Evolutionary conservation across 2,113 vertebrate species (phyloP), one percentile per base, ranked within the genome.

Genomic region (Ellobius talpinus): DNA sequence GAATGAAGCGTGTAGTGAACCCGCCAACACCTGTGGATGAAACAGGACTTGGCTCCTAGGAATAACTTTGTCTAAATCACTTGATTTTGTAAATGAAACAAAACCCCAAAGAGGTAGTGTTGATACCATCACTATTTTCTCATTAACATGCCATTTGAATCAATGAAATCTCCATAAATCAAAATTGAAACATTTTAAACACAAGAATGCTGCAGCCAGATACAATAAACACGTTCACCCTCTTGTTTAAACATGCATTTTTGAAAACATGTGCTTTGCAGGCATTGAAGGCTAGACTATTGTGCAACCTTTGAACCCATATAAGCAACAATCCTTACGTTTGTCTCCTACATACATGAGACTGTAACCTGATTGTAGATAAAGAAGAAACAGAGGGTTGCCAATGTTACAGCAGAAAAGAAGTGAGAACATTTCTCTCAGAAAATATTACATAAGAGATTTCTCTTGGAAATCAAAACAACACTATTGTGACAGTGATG

Each of bases 401-500:
- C 55, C 33, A 78, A 86, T 89, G 86, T 74, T 89, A 36, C 39
- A 93, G 92, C 93, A 90, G 8, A 73, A 79, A 77, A 96, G 65
- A 96, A 96, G 58, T 96, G 36, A 87, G 63, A 92, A 86, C 73
- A 58, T 21, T 86, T 90, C 66, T 58, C 89, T 91, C 78, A 39
- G 61, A 66, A 95, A 86, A 78, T 87, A 87, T 88, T 61, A 77
- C 31, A 52, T 29, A 77, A 94, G 21, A 86, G 50, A 68, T 89
- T 45, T 86, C 3, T 84, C 84, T 96, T 85, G 24, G n/a, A 97
- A 39, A 93, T 66, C 24, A 94, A 96, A 91, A 81, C 8, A 65
- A 79, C 11, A 65, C 45, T 33, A 33, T 94, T 77, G 68, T 84
- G 73, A 78, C 19, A 55, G 86, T 87, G 31, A 1, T 73, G 73